Evolutionary conservation across 1,140 invertebrate species (phyloP), one percentile per base, ranked within the genome.

Genomic region (Anagrus nilaparvatae): DNA sequence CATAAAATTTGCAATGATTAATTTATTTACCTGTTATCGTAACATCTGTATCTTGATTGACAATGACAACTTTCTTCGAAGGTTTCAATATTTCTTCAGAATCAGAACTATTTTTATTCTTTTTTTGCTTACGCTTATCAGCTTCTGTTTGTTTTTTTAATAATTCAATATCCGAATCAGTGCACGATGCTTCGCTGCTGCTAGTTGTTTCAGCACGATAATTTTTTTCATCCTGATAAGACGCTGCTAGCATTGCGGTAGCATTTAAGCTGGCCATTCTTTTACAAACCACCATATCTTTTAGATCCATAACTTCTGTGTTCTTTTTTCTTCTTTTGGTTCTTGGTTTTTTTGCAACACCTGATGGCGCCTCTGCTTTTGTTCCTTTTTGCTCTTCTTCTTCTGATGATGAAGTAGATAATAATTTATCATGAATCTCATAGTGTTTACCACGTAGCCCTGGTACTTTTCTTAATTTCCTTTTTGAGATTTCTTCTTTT

Each of bases 181-280:
- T 75, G 17, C 51, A 50, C 55, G 44, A 71, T 8, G 70, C 69
- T 19, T 70, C 53, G 1, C 57, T 67, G 18, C 71, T 72, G 36
- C 73, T 72, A 47, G 69, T 71, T 27, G 67, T 73, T 6, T 69
- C 70, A 52, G 72, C 71, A 14, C 70, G 71, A 21, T 56, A 53
- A 48, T 73, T 69, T 60, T 84, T 85, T 58, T 92, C 88, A 25
- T 72, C 68, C 4, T 76, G 79, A 57, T 92, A 92, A 44, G 84
- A 90, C 16, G 89, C 89, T 3, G 89, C 86, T 47, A 95, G 70
- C 50, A 95, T 94, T 12, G 90, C 90, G 8, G 85, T 84, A 8
- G 90, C 90, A 65, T 94, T 95, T 16, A 95, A 64, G 56, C 85
- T 91, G 8, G 90, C 90, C 88, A 94, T 92, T 19, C 90, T 73